These are phyloP conservation scores for Mus pahari DNA, from an alignment of 2,113 vertebrate species.

Conservation along the genomic window DNA sequence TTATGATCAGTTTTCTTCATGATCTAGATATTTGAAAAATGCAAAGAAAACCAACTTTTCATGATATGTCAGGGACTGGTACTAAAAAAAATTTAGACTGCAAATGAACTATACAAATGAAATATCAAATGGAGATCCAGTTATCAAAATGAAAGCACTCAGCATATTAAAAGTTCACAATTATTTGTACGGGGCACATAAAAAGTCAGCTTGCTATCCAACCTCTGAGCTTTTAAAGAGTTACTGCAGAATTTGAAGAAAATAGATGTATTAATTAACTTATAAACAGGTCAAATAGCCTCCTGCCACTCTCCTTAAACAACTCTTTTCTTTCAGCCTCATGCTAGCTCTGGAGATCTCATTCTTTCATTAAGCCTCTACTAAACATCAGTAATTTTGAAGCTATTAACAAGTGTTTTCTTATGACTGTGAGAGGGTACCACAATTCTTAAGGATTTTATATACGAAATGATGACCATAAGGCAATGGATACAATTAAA, in stretches of 20 bases:
- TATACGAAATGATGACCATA: not conserved
- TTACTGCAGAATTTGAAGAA: slow-evolving; percentile 81
- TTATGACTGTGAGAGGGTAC: not conserved
- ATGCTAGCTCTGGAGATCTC: not conserved
- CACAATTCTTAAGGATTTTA: not conserved
- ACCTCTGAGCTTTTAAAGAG: slow-evolving; percentile 82
- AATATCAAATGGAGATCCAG: slow-evolving; percentile 83
- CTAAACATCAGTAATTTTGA: not conserved
- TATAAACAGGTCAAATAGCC: slow-evolving; percentile 79
- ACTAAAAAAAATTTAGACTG: slow-evolving; percentile 74
- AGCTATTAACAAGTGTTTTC: not conserved
- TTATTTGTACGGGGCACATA: slow-evolving; percentile 84
- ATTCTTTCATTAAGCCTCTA: not conserved
- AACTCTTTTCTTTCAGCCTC: not conserved
- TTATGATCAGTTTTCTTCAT: slow-evolving; percentile 87
- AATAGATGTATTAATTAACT: slow-evolving; percentile 84
- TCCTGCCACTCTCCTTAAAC: not conserved
- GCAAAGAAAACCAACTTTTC: slow-evolving; percentile 83
- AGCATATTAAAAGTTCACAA: slow-evolving; percentile 83
- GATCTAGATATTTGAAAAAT: slow-evolving; percentile 83
- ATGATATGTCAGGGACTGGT: slow-evolving; percentile 80
- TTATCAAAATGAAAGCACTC: slow-evolving; percentile 86
- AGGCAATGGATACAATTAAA: not conserved
- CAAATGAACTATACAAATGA: slow-evolving; percentile 84
- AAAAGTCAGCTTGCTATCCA: slow-evolving; percentile 83